phyloP scores from a whole-genome alignment of 2,888 invertebrate species.

The Lasioglossum malachurum region DNA sequence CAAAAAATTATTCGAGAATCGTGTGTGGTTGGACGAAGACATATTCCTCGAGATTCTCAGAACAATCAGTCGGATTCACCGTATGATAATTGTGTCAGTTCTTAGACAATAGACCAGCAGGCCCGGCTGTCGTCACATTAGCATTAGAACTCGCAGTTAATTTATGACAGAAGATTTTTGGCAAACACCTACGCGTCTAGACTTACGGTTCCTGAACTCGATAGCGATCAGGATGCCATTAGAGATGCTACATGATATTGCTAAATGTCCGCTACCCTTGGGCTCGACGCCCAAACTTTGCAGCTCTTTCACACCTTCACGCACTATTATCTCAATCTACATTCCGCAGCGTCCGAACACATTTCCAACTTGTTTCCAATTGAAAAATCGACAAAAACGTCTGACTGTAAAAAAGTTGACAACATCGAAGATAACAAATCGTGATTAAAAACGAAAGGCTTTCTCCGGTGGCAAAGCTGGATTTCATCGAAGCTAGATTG shows the following conservation, averaged over 20 bases:
- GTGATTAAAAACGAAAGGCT: neutral
- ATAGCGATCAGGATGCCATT: neutral
- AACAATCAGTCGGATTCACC: neutral
- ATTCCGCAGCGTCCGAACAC: neutral
- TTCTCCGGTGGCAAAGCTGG: neutral
- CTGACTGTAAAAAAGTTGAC: neutral
- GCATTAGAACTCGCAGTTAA: neutral
- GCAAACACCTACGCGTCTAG: slow-evolving; percentile 1
- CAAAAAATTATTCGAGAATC: neutral
- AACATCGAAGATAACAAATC: neutral
- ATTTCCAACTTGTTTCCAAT: neutral
- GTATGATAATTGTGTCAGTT: neutral
- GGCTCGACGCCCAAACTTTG: neutral
- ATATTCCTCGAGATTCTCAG: neutral
- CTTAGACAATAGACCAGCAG: neutral
- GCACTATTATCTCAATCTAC: neutral
- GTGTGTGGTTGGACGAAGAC: neutral
- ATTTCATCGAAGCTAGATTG: neutral
- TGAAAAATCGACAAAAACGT: neutral
- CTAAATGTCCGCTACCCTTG: neutral
- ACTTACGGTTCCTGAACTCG: neutral
- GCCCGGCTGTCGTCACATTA: neutral
- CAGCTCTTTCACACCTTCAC: neutral
- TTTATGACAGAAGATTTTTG: neutral
- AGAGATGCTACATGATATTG: neutral